Evolutionary conservation across 2,797 vertebrate genomes (phyloP).

Genomic region (Liparis tanakae): DNA sequence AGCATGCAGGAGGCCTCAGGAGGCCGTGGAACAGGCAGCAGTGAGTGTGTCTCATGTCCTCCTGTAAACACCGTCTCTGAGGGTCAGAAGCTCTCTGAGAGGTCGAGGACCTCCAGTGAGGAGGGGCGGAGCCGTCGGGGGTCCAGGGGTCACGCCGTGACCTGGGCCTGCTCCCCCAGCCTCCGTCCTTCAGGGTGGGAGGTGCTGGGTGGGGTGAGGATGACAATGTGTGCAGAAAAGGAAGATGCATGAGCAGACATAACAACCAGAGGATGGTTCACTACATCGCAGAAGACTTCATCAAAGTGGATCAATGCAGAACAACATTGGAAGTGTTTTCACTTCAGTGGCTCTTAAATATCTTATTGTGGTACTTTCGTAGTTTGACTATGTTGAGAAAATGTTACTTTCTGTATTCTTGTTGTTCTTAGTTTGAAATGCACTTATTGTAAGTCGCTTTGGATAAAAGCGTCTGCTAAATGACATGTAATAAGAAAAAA

Average conservation of each 20-base stretch:
- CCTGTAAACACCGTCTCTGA: too few relatives aligned
- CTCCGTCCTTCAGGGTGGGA: background rate
- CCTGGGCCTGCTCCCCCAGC: background rate
- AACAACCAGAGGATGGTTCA: background rate
- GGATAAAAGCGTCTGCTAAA: too few relatives aligned
- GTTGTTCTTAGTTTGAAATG: too few relatives aligned
- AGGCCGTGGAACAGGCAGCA: constrained; percentile 70
- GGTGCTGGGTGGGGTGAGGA: background rate
- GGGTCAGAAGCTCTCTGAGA: too few relatives aligned
- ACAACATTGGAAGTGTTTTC: background rate
- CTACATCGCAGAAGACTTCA: background rate
- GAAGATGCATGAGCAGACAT: background rate
- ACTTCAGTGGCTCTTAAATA: too few relatives aligned
- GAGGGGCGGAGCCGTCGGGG: too few relatives aligned
- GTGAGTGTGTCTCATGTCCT: too few relatives aligned
- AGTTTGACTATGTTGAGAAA: too few relatives aligned
- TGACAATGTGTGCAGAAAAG: background rate
- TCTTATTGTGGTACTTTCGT: too few relatives aligned
- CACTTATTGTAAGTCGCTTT: too few relatives aligned
- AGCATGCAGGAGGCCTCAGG: constrained; percentile 68
- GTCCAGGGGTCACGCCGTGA: background rate
- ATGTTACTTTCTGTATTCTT: too few relatives aligned
- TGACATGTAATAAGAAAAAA: too few relatives aligned
- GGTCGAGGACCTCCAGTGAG: background rate
- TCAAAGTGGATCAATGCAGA: background rate